phyloP scores from a whole-genome alignment of 2,113 vertebrate species.

The Misgurnus mizolepis region DNA sequence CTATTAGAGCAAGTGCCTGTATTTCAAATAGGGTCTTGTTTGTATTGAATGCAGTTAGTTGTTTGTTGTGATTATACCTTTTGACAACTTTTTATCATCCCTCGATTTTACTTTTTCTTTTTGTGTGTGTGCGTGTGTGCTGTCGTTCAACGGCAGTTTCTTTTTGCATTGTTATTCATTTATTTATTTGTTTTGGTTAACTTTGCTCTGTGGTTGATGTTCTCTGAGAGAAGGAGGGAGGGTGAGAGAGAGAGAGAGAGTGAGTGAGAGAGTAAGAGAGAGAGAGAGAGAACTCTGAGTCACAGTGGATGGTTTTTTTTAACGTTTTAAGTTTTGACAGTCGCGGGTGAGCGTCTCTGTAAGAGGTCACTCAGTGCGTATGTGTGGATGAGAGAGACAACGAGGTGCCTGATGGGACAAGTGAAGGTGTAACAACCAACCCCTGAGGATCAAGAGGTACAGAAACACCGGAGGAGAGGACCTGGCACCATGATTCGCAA shows the following conservation, averaged over 20 bases:
- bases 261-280: neutral
- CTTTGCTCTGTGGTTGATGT: slow-evolving; percentile 23
- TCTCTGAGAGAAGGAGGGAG: slow-evolving; percentile 27
- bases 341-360: slow-evolving; percentile 43
- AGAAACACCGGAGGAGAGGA: slow-evolving; percentile 62
- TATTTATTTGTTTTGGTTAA: slow-evolving; percentile 50
- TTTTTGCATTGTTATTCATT: slow-evolving; percentile 20
- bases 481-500: slow-evolving; percentile 67
- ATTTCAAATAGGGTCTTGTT: slow-evolving; percentile 73
- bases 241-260: slow-evolving; percentile 24
- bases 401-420: slow-evolving; percentile 64
- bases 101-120: neutral
- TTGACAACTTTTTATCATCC: slow-evolving; percentile 24
- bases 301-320: slow-evolving; percentile 49
- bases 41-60: slow-evolving; percentile 55
- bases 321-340: slow-evolving; percentile 45
- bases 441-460: slow-evolving; percentile 48
- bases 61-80: slow-evolving; percentile 33
- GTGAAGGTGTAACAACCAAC: slow-evolving; percentile 53
- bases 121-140: slow-evolving; percentile 12
- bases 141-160: slow-evolving; percentile 1
- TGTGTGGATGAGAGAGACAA: slow-evolving; percentile 20
- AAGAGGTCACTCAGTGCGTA: slow-evolving; percentile 17
- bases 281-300: slow-evolving; percentile 26
- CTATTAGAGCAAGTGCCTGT: slow-evolving; percentile 80